Percentiles rank a stretch among this genome's conserved stretches.
Evolutionary conservation across 2,797 vertebrate species (phyloP).

Genomic region (Microcaecilia unicolor): DNA sequence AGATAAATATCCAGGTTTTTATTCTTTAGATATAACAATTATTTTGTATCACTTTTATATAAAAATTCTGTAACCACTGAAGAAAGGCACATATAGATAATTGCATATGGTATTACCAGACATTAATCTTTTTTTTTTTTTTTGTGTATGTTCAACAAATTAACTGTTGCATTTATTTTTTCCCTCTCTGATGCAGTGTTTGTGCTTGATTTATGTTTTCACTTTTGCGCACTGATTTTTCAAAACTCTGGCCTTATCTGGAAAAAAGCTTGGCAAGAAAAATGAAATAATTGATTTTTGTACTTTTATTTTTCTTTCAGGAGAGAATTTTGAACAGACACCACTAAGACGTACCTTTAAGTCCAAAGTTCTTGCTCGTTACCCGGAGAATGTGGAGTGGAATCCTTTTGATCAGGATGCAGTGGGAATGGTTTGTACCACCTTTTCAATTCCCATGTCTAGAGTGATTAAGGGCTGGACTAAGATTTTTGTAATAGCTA

Average conservation of each 20-base stretch:
- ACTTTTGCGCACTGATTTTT: constrained; percentile 30
- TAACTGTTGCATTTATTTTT: constrained; percentile 39
- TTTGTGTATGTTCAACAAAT: constrained; percentile 31
- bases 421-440: constrained; percentile 87
- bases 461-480: no score
- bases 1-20: no score
- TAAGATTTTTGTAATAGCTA: no score
- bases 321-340: constrained; percentile 99
- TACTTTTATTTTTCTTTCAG: constrained; percentile 44
- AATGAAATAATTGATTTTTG: constrained; percentile 6
- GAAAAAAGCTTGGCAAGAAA: constrained; percentile 4
- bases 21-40: background rate
- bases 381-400: constrained; percentile 97
- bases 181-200: constrained; percentile 38
- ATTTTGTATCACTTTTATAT: constrained; percentile 12
- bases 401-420: constrained; percentile 98
- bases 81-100: constrained; percentile 35
- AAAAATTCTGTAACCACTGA: constrained; percentile 7
- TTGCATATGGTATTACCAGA: constrained; percentile 4
- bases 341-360: constrained; percentile 94
- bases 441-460: no score
- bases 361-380: constrained; percentile 95
- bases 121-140: constrained; percentile 38
- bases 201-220: constrained; percentile 34
- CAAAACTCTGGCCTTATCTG: constrained; percentile 20